Evolutionary conservation across 2,113 vertebrate species (phyloP).

Genomic region (Alces alces): DNA sequence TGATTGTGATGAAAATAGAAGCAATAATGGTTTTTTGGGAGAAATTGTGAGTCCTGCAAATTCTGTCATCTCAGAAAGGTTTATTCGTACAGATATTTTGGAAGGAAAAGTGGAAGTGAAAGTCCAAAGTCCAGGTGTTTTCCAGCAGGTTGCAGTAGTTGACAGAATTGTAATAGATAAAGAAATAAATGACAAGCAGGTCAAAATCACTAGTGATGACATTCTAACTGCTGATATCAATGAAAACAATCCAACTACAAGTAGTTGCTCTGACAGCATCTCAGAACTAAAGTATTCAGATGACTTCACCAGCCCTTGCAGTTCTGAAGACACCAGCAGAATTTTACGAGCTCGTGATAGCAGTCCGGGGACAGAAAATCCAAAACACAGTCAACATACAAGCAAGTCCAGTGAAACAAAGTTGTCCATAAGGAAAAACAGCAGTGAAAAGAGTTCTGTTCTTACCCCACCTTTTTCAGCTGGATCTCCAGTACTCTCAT

Average conservation of each 20-base stretch:
- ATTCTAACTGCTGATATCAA: background rate
- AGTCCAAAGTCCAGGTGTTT: constrained; percentile 59
- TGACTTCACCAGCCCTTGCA: constrained; percentile 77
- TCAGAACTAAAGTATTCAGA: constrained; percentile 76
- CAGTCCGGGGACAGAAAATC: constrained; percentile 72
- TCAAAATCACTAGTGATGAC: background rate
- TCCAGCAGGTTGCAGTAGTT: constrained; percentile 42
- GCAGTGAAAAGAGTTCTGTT: constrained; percentile 67
- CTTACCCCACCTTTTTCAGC: constrained; percentile 78
- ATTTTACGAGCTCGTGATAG: constrained; percentile 67
- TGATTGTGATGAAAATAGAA: background rate
- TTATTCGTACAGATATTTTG: background rate
- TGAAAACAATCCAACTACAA: constrained; percentile 39
- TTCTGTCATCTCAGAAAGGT: background rate
- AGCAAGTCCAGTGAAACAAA: constrained; percentile 60
- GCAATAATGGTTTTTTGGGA: background rate
- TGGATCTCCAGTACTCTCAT: constrained; percentile 80
- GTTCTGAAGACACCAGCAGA: constrained; percentile 81
- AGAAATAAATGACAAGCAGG: background rate
- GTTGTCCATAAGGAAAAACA: constrained; percentile 65
- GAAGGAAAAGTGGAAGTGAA: constrained; percentile 33
- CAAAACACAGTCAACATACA: constrained; percentile 58
- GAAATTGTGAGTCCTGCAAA: background rate
- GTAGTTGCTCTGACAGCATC: constrained; percentile 63
- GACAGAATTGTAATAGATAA: constrained; percentile 46